Percentiles rank a stretch among this genome's conserved stretches.
phyloP scores from a whole-genome alignment of 2,113 vertebrate genomes.

The Montifringilla adamsi region DNA sequence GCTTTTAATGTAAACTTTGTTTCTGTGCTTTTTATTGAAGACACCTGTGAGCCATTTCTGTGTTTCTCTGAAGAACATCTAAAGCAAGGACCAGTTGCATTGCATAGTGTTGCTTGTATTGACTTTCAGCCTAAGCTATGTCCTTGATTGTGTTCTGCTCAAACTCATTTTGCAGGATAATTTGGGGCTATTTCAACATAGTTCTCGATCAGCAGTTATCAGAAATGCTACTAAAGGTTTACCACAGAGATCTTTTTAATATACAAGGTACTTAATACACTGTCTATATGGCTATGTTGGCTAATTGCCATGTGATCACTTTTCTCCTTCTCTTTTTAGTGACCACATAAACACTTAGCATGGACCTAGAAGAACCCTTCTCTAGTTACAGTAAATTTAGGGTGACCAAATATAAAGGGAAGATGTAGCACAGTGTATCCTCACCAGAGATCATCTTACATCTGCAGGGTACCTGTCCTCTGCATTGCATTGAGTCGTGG shows the following conservation, averaged over 20 bases:
- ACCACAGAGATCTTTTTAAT: slow-evolving; percentile 23
- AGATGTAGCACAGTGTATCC: neutral
- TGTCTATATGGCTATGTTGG: slow-evolving; percentile 12
- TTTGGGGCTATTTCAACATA: neutral
- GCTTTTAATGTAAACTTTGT: neutral
- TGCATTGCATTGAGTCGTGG: neutral
- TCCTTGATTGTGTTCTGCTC: slow-evolving; percentile 4
- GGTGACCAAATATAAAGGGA: slow-evolving; percentile 1
- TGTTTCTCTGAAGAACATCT: neutral
- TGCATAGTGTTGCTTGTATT: neutral
- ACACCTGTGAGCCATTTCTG: neutral
- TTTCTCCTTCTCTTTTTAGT: slow-evolving; percentile 18
- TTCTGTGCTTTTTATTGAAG: neutral
- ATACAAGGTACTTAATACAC: neutral
- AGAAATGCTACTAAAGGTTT: slow-evolving; percentile 37
- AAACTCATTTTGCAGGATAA: neutral
- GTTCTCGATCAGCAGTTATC: slow-evolving; percentile 14
- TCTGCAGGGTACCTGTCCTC: neutral
- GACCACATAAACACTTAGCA: slow-evolving; percentile 36
- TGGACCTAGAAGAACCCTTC: neutral
- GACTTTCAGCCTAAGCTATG: neutral
- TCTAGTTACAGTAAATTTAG: slow-evolving; percentile 46
- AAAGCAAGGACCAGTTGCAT: neutral
- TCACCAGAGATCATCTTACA: neutral
- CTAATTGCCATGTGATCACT: slow-evolving; percentile 33